Evolutionary conservation across 1,140 invertebrate species (phyloP).

Genomic region (Harpegnathos saltator): DNA sequence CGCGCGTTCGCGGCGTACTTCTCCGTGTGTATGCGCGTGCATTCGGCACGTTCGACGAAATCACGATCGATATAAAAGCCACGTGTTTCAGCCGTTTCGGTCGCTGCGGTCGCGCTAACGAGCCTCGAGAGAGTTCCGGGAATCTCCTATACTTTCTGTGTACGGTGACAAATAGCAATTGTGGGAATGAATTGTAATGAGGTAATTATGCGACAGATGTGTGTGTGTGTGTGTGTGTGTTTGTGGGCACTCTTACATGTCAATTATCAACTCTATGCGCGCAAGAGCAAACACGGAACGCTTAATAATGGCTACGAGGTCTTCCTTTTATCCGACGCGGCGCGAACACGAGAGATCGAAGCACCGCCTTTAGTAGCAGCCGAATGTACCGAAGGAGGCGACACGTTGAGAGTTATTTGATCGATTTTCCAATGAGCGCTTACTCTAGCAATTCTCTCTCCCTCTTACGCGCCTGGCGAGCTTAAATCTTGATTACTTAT

Average conservation of each 20-base stretch:
- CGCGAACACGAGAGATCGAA: constrained; percentile 4
- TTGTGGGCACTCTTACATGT: too few relatives aligned
- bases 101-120: too few relatives aligned
- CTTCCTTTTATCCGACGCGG: constrained; percentile 17
- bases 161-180: too few relatives aligned
- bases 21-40: neutral
- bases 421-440: constrained; percentile 49
- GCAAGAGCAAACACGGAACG: too few relatives aligned
- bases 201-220: too few relatives aligned
- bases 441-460: constrained; percentile 40
- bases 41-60: neutral
- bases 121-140: too few relatives aligned
- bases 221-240: too few relatives aligned
- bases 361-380: neutral
- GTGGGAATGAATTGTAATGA: too few relatives aligned
- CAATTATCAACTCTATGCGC: too few relatives aligned
- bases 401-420: constrained; percentile 35
- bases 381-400: constrained; percentile 30
- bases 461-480: constrained; percentile 19
- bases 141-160: too few relatives aligned
- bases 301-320: too few relatives aligned
- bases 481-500: constrained; percentile 63
- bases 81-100: too few relatives aligned
- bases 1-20: constrained; percentile 45
- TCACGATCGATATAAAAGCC: constrained; percentile 13